Conservation (phyloP, 2,888 invertebrate genomes). For the Petrolisthes cinctipes region DNA sequence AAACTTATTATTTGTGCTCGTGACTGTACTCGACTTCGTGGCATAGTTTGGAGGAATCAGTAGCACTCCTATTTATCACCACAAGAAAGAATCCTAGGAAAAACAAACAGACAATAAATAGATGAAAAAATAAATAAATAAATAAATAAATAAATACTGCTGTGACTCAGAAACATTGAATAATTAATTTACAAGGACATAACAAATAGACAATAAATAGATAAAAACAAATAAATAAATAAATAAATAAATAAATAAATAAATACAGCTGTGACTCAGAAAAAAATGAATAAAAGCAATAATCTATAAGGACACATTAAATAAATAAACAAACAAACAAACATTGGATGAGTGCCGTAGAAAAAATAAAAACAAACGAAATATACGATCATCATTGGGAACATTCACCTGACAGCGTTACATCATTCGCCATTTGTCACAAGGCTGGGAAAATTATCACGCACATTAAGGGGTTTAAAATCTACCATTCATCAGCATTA, state of each 20-base stretch:
- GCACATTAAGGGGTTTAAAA: not conserved
- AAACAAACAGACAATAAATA: too few species aligned
- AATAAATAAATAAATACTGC: too few species aligned
- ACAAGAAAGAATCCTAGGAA: too few species aligned
- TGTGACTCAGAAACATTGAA: too few species aligned
- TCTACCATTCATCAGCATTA: conserved; percentile 13
- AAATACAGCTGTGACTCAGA: not conserved
- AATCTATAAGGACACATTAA: not conserved
- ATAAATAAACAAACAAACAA: not conserved
- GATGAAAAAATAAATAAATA: too few species aligned
- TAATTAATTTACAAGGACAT: too few species aligned
- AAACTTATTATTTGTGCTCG: too few species aligned
- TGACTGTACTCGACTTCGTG: too few species aligned
- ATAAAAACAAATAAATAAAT: too few species aligned
- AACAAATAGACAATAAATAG: too few species aligned
- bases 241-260: not conserved
- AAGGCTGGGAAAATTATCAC: not conserved
- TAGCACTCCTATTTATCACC: too few species aligned
- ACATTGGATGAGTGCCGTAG: not conserved
- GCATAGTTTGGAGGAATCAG: too few species aligned
- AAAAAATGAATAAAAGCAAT: not conserved
- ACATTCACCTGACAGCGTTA: not conserved
- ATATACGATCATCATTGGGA: not conserved
- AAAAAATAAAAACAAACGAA: not conserved
- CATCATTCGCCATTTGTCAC: not conserved